Conservation (phyloP, 2,888 invertebrate genomes). For the Apeira syringaria region DNA sequence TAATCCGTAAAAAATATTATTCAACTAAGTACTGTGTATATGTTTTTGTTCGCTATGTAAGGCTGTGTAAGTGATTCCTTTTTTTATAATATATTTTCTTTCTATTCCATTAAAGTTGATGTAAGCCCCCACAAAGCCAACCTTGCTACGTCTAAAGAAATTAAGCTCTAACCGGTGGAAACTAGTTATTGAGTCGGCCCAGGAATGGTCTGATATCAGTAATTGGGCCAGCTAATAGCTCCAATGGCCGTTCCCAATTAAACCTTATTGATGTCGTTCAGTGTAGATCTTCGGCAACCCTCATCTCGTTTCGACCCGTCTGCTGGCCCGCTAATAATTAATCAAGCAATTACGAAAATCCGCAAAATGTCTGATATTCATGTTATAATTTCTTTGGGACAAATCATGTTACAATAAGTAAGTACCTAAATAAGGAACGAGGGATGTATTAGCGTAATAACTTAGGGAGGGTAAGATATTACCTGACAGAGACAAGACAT, state of each 20-base stretch:
- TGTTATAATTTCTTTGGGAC: constrained; percentile 41
- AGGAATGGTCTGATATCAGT: constrained; percentile 58
- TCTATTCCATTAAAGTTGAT: too few species aligned
- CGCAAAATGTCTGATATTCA: constrained; percentile 55
- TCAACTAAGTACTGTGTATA: too few species aligned
- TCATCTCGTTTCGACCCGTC: constrained; percentile 78
- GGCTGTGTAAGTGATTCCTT: too few species aligned
- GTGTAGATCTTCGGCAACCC: constrained; percentile 71
- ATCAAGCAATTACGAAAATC: constrained; percentile 76
- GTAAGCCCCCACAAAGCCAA: not conserved
- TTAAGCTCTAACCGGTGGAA: constrained; percentile 20
- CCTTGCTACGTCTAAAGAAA: not conserved
- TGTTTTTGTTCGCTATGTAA: too few species aligned
- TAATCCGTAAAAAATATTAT: too few species aligned
- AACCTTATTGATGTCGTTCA: constrained; percentile 75
- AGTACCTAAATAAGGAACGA: constrained; percentile 6
- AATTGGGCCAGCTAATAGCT: constrained; percentile 72
- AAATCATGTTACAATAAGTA: constrained; percentile 28
- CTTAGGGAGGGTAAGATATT: not conserved
- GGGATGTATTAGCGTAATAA: not conserved
- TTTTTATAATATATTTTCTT: too few species aligned
- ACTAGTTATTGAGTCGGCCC: constrained; percentile 33
- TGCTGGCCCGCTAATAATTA: constrained; percentile 73
- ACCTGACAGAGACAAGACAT: not conserved
- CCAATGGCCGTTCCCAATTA: constrained; percentile 75